Conservation (phyloP, 30 jellyfish, hydroid and myxozoan species). For the Nemopilema nomurai region DNA sequence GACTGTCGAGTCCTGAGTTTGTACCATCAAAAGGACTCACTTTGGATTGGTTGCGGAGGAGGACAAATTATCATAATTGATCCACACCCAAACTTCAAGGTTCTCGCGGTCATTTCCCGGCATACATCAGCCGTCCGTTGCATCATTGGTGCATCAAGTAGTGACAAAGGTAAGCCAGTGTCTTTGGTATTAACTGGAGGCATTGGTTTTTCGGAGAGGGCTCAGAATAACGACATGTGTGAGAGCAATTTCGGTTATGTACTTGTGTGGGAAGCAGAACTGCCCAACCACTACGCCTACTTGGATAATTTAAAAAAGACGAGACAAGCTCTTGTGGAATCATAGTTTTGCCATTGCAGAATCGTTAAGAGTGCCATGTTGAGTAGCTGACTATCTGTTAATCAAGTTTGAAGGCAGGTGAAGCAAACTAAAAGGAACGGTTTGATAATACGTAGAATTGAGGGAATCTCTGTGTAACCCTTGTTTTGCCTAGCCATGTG, state of each 20-base stretch:
- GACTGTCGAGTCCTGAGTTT: conserved; percentile 72
- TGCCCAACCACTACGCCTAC: conserved; percentile 55
- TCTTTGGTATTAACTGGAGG: conserved; percentile 71
- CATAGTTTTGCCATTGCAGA: background rate
- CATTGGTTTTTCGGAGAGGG: conserved; percentile 56
- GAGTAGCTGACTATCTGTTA: no score
- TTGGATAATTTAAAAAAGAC: conserved; percentile 52
- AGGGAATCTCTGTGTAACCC: no score
- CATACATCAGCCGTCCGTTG: conserved; percentile 80
- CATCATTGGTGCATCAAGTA: conserved; percentile 41
- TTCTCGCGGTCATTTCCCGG: conserved; percentile 61
- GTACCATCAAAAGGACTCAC: conserved; percentile 41
- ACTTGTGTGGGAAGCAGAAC: conserved; percentile 87
- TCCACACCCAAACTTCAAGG: conserved; percentile 28
- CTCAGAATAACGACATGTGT: conserved; percentile 7
- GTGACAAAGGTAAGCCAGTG: conserved; percentile 46
- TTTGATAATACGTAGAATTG: no score
- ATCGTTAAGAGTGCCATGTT: no score
- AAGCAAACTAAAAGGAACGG: no score
- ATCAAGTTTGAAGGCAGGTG: no score
- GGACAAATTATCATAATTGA: conserved; percentile 80
- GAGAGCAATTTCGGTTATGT: conserved; percentile 65
- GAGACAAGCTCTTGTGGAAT: conserved; percentile 1
- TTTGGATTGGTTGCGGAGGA: conserved; percentile 93
- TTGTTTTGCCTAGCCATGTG: no score